Base-by-base conservation (phyloP, 2,797 vertebrate genomes). In the Chaunax sp. region DNA sequence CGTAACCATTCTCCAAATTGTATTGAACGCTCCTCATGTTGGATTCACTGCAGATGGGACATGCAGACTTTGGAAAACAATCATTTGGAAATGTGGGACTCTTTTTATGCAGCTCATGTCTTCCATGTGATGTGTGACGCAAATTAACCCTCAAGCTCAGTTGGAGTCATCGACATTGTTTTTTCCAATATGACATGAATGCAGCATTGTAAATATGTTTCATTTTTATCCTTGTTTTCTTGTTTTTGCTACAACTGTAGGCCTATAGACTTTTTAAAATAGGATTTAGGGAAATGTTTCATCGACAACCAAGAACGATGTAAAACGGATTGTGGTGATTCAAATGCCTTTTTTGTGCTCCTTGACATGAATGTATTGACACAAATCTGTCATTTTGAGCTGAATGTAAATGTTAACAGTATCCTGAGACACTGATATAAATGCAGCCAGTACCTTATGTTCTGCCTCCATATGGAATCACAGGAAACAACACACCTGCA, bases 1-100 rank as follows among this genome's bases (percentile, higher is more conserved):
- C 10, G 3, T 4, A 7, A 41, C 26, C 9, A 4, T 15, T 40
- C 30, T 75, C 55, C 62, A 70, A 58, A 46, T 2, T 3, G 3
- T 52, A 38, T 47, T 77, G 16, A 69, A 69, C 1, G 12, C 63
- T 69, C 64, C 52, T 35, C n/a, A 35, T n/a, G n/a, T n/a, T n/a
- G n/a, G n/a, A n/a, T n/a, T n/a, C n/a, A n/a, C n/a, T n/a, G n/a
- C n/a, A n/a, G n/a, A n/a, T n/a, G n/a, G n/a, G n/a, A n/a, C n/a
- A n/a, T n/a, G n/a, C n/a, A n/a, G n/a, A n/a, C n/a, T n/a, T n/a
- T n/a, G n/a, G n/a, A n/a, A n/a, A n/a, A n/a, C n/a, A n/a, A n/a
- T n/a, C n/a, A n/a, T n/a, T n/a, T n/a, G n/a, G 16, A 64, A 50
- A 46, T 10, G 22, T 57, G 44, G 19, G 14, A 8, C n/a, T 41